A percentile compares a stretch with the other conserved stretches of the same genome.
phyloP scores from a whole-genome alignment of 2,797 vertebrate genomes.

The Agapornis canus region DNA sequence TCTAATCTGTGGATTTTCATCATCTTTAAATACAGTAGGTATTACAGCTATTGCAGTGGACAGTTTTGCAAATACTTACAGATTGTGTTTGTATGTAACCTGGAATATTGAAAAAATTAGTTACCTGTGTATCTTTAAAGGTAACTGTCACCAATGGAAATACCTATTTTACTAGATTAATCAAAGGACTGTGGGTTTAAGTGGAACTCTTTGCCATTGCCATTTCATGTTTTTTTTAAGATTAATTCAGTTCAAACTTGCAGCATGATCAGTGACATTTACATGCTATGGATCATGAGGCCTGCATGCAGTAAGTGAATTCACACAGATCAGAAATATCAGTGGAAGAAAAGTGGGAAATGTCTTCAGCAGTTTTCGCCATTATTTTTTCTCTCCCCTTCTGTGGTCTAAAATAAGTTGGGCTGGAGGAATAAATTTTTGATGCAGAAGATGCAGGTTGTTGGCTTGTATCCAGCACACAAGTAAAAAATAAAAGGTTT shows the following conservation, averaged over 20 bases:
- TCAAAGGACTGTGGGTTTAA: neutral
- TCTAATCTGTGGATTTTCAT: neutral
- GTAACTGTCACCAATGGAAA: neutral
- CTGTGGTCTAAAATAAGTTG: neutral
- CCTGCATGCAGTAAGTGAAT: neutral
- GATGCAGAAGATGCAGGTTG: neutral
- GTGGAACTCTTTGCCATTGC: neutral
- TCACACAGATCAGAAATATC: neutral
- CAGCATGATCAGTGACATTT: slow-evolving; percentile 31
- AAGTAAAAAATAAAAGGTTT: neutral
- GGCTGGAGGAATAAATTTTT: neutral
- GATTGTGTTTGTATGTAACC: neutral
- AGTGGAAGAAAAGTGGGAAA: neutral
- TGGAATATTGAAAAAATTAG: neutral
- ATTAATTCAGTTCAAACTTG: neutral
- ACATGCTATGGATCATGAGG: neutral
- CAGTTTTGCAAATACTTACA: neutral
- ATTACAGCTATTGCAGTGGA: neutral
- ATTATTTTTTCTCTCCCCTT: neutral
- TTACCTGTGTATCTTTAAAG: neutral
- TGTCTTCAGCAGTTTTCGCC: neutral
- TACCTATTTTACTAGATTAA: neutral
- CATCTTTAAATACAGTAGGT: neutral
- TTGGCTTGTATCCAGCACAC: neutral
- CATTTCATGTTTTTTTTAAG: neutral